phyloP scores from a whole-genome alignment of 2,797 vertebrate species.

The Martes flavigula region DNA sequence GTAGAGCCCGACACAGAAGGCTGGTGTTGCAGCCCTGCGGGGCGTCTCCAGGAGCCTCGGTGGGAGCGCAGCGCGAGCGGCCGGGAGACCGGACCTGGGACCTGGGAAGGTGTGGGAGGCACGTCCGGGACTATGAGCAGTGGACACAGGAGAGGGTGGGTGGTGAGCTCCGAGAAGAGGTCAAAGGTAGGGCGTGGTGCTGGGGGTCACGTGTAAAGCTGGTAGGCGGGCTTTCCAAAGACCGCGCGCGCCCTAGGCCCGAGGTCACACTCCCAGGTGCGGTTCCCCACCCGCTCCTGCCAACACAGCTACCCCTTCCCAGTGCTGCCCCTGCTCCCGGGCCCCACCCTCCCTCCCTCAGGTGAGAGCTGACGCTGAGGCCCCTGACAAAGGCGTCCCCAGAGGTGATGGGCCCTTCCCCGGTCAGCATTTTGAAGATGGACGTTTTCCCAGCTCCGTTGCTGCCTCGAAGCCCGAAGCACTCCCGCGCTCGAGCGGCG shows the following conservation, averaged over 20 bases:
- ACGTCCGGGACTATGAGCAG: neutral
- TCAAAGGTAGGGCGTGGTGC: neutral
- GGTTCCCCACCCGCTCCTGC: neutral
- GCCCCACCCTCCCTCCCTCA: neutral
- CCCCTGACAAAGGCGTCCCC: slow-evolving; percentile 80
- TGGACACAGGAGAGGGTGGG: neutral
- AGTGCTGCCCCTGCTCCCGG: neutral
- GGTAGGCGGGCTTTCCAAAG: neutral
- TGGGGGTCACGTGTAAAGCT: neutral
- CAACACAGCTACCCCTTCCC: neutral
- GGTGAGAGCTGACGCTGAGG: slow-evolving; percentile 55
- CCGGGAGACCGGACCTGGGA: rapidly evolving
- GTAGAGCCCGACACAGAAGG: neutral
- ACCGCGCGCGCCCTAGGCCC: neutral
- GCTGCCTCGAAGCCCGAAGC: slow-evolving; percentile 83
- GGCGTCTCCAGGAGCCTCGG: neutral
- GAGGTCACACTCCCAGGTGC: neutral
- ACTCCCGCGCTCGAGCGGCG: slow-evolving; percentile 49
- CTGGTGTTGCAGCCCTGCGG: neutral
- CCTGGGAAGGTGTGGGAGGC: neutral
- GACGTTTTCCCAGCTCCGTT: slow-evolving; percentile 79
- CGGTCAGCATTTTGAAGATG: slow-evolving; percentile 82
- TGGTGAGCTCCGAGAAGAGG: neutral
- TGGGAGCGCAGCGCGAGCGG: neutral
- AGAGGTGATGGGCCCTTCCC: slow-evolving; percentile 76